Conservation (phyloP, 2,797 vertebrate species). For the Syngnathus rostellatus region DNA sequence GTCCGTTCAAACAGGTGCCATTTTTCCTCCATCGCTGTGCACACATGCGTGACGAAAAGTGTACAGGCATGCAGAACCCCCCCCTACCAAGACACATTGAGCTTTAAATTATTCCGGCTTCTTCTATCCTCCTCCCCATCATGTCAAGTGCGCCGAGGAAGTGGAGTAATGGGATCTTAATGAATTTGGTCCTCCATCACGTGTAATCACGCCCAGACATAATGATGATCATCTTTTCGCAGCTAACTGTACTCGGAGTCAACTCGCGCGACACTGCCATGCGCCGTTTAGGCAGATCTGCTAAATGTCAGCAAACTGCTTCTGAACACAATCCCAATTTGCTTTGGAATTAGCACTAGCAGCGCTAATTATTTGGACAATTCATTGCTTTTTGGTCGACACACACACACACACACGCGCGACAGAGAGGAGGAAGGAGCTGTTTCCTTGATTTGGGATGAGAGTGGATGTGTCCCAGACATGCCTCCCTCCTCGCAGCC, state of each 20-base stretch:
- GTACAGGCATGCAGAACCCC: not conserved
- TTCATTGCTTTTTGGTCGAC: constrained; percentile 58
- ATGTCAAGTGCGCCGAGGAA: constrained; percentile 31
- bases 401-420: not conserved
- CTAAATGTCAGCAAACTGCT: constrained; percentile 79
- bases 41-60: not conserved
- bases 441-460: constrained; percentile 10
- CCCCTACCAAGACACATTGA: no score
- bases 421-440: constrained; percentile 47
- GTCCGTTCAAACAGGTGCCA: not conserved
- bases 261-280: constrained; percentile 64
- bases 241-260: constrained; percentile 68
- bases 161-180: constrained; percentile 37
- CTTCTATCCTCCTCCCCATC: not conserved
- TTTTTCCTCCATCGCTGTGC: not conserved
- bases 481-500: constrained; percentile 55
- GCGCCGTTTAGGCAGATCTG: constrained; percentile 69
- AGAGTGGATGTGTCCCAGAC: constrained; percentile 54
- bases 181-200: constrained; percentile 51
- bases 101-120: not conserved
- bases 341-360: constrained; percentile 73
- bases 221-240: constrained; percentile 53
- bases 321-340: constrained; percentile 75
- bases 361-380: constrained; percentile 74
- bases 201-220: constrained; percentile 56